Conservation (phyloP, 1,140 invertebrate species). For the Zelostemma sp. region DNA sequence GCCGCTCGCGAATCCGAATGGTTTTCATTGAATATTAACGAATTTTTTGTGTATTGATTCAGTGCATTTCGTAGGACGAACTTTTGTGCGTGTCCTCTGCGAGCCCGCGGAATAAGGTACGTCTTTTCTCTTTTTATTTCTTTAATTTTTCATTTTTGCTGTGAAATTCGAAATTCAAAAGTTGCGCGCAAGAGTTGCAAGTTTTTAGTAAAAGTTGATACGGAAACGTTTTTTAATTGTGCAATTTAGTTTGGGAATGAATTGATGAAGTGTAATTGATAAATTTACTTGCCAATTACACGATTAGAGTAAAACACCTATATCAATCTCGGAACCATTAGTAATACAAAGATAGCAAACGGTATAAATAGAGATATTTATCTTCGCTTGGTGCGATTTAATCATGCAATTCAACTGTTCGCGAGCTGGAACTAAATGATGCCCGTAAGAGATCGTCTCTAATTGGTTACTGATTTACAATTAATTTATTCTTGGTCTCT, state of each 20-base stretch:
- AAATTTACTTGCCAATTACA: not conserved
- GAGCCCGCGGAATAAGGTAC: not conserved
- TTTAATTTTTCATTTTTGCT: not conserved
- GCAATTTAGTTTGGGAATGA: no score
- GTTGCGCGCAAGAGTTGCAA: no score
- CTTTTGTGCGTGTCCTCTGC: not conserved
- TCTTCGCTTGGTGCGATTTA: not conserved
- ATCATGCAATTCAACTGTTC: conserved; percentile 8
- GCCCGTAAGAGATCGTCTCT: conserved; percentile 8
- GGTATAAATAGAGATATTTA: not conserved
- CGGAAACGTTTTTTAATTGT: no score
- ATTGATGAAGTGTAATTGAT: not conserved
- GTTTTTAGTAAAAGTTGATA: no score
- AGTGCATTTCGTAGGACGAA: not conserved
- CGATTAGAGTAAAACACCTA: not conserved
- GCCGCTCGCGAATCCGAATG: not conserved
- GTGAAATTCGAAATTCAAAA: no score
- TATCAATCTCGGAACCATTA: not conserved
- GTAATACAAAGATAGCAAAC: not conserved
- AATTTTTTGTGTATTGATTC: no score
- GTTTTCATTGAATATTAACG: no score
- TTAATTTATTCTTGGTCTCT: conserved; percentile 4
- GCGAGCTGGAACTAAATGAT: conserved; percentile 1
- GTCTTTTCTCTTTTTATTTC: not conserved
- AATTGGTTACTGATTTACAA: conserved; percentile 1